A percentile compares a stretch with the other conserved stretches of the same genome.
These are phyloP conservation scores for Lasioglossum figueresi DNA, from an alignment of 2,888 invertebrate genomes.

Conservation along the genomic window DNA sequence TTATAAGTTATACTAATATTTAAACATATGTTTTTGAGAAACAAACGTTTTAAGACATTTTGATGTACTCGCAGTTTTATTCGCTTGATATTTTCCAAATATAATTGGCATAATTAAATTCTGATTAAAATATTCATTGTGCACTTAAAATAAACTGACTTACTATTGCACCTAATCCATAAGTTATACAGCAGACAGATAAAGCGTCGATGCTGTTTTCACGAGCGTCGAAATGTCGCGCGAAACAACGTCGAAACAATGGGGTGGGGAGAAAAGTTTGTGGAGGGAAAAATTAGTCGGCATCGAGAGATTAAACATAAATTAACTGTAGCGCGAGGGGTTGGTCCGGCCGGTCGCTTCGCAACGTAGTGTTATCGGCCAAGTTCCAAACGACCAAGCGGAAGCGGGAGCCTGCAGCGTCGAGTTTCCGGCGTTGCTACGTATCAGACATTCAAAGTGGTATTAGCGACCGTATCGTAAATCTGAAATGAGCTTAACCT, in stretches of 20 bases:
- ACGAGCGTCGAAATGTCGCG: not conserved
- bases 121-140: too few species aligned
- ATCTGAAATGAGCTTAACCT: constrained; percentile 56
- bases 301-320: constrained; percentile 59
- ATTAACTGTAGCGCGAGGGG: constrained; percentile 46
- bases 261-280: not conserved
- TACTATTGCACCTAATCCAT: not conserved
- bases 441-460: constrained; percentile 67
- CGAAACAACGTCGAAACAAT: not conserved
- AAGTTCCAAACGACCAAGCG: constrained; percentile 55
- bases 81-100: too few species aligned
- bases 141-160: not conserved
- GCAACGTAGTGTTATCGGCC: constrained; percentile 62
- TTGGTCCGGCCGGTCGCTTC: constrained; percentile 35
- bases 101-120: too few species aligned
- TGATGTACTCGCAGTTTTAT: too few species aligned
- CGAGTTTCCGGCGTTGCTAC: constrained; percentile 59
- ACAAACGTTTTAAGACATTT: too few species aligned
- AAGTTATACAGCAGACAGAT: not conserved
- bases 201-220: not conserved
- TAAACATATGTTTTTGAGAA: too few species aligned
- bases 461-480: constrained; percentile 62
- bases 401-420: constrained; percentile 47
- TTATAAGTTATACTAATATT: not conserved
- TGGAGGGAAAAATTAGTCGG: constrained; percentile 45